These are phyloP conservation scores for Blera fallax DNA, from an alignment of 2,888 invertebrate species.

Conservation along the genomic window DNA sequence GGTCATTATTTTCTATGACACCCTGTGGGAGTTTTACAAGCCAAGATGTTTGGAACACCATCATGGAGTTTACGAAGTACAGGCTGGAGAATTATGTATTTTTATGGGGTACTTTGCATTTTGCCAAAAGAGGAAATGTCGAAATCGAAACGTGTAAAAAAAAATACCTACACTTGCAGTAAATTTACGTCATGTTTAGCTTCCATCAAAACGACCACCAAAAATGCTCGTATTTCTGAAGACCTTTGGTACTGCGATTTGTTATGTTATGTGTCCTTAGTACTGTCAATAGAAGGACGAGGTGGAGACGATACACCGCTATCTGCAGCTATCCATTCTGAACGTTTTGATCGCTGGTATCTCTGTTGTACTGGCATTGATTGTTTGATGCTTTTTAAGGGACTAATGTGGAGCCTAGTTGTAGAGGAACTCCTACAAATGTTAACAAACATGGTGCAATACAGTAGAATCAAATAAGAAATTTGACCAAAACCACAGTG, in stretches of 20 bases:
- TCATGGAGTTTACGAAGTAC: conserved; percentile 6
- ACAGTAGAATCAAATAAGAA: no score
- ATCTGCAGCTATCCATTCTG: no score
- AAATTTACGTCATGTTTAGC: background rate
- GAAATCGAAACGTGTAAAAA: conserved; percentile 32
- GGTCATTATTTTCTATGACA: conserved; percentile 68
- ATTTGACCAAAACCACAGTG: no score
- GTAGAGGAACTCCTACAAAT: no score
- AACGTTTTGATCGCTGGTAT: no score
- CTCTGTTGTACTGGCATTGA: no score
- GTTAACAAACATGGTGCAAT: no score
- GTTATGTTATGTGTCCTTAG: no score
- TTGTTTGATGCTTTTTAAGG: no score
- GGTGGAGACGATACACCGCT: no score
- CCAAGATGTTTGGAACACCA: background rate
- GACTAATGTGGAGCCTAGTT: no score
- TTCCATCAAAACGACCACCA: background rate
- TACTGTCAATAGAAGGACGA: no score
- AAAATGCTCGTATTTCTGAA: background rate
- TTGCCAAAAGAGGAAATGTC: conserved; percentile 3
- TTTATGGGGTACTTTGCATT: conserved; percentile 59
- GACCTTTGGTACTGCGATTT: background rate
- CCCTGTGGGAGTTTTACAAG: conserved; percentile 61
- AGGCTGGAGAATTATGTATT: conserved; percentile 60
- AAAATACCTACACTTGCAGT: background rate